Base-by-base conservation (phyloP, 1,140 invertebrate species). In the Solen grandis region DNA sequence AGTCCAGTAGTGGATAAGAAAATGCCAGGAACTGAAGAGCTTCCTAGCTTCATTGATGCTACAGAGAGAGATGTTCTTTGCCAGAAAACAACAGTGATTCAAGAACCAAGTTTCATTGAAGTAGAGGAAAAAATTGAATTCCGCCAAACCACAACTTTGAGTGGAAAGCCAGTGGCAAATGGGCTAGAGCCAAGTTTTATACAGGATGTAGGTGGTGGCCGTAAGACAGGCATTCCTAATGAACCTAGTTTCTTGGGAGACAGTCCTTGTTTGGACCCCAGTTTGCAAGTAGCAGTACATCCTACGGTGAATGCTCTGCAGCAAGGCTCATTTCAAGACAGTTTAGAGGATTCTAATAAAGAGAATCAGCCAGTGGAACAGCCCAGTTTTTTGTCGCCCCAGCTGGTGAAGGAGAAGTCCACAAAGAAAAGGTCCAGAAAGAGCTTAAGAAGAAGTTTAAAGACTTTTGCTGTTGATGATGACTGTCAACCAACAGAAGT, bases 101-200 rank as follows among this genome's bases (percentile, higher is more conserved):
- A 60, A 2, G 70, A 73, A 60, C 70, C 70, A 13, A 60, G 54
- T 46, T 73, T 73, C 46, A 54, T 73, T 46, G 70, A 73, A 73
- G 35, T 19, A 10, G 3, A 22, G 8, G 31, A 73, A 25, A 10
- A 27, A n/a, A 3, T 8, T 31, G 29, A 2, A 14, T 25, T 57
- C 13, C 13, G 3, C 2, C 50, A 35, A n/a, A 31, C 16, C 5
- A 3, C 8, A n/a, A n/a, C n/a, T n/a, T n/a, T n/a, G n/a, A n/a
- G n/a, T n/a, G n/a, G n/a, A n/a, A n/a, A n/a, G n/a, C n/a, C n/a
- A n/a, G n/a, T n/a, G n/a, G 35, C 25, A 65, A 13, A 66, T 36
- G 35, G 22, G 33, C 2, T 22, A 46, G 50, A 77, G n/a, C 50
- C 62, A 77, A 66, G 62, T 55, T 77, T 77, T 36, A 4, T 77